phyloP scores from a whole-genome alignment of 2,888 invertebrate genomes.

The Pecten maximus region DNA sequence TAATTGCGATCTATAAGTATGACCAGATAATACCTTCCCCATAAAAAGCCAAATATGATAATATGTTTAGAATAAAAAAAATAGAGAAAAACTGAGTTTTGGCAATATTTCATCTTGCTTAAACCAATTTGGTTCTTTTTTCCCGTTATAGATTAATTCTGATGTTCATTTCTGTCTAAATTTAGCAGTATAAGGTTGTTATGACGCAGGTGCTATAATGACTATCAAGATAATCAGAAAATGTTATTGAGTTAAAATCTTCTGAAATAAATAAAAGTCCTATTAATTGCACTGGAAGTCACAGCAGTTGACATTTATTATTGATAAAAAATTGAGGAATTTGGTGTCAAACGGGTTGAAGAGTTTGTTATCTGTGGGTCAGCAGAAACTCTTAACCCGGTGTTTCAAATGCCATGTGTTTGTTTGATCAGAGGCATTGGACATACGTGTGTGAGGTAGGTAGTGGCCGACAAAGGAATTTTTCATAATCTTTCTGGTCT shows the following conservation, averaged over 20 bases:
- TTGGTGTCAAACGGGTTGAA: neutral
- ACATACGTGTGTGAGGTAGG: conserved; percentile 13
- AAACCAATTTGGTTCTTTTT: neutral
- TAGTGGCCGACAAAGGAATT: neutral
- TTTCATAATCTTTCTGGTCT: neutral
- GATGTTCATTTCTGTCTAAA: neutral
- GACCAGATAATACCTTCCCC: too few species aligned
- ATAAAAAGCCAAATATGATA: too few species aligned
- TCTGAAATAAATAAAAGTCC: neutral
- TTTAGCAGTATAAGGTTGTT: neutral
- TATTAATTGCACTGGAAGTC: neutral
- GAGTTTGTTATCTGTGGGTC: neutral
- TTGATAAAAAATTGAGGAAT: conserved; percentile 28
- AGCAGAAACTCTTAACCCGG: neutral
- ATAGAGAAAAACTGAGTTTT: too few species aligned
- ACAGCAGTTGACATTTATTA: neutral
- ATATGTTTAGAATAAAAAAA: too few species aligned
- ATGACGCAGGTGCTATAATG: conserved; percentile 1
- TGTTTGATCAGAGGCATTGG: conserved; percentile 25
- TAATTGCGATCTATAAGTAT: too few species aligned
- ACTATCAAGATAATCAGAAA: neutral
- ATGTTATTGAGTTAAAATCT: neutral
- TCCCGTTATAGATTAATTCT: neutral
- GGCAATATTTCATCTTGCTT: neutral
- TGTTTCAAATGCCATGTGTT: neutral